phyloP scores from a whole-genome alignment of 1,140 invertebrate genomes.

The Agraylea sexmaculata region DNA sequence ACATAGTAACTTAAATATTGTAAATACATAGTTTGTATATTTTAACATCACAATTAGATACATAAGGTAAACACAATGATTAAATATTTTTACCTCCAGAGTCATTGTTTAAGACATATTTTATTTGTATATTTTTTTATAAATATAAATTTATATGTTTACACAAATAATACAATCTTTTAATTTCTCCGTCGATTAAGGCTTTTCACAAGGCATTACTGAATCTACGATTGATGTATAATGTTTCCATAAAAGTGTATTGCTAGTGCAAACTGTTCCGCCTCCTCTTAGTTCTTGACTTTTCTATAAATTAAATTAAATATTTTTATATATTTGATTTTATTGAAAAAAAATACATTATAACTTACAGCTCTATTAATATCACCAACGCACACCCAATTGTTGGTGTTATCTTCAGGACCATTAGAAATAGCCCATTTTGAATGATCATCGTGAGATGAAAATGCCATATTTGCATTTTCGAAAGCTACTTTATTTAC shows the following conservation, averaged over 20 bases:
- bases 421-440: constrained; percentile 75
- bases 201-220: constrained; percentile 14
- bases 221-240: constrained; percentile 28
- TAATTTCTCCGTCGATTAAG: neutral
- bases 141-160: neutral
- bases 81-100: constrained; percentile 1
- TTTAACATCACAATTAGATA: constrained; percentile 1
- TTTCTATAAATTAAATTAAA: constrained; percentile 38
- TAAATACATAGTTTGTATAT: constrained; percentile 19
- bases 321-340: constrained; percentile 7
- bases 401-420: constrained; percentile 35
- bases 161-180: constrained; percentile 3
- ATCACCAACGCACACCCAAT: constrained; percentile 83
- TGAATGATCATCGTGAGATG: constrained; percentile 73
- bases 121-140: neutral
- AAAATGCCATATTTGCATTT: constrained; percentile 48
- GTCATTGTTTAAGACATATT: constrained; percentile 6
- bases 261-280: constrained; percentile 61
- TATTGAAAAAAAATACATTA: constrained; percentile 2
- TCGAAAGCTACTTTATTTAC: constrained; percentile 47
- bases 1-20: constrained; percentile 7
- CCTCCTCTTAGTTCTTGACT: constrained; percentile 67
- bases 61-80: neutral
- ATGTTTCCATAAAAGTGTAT: constrained; percentile 35
- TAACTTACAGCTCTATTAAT: constrained; percentile 76